These are phyloP conservation scores for Achroia grisella DNA, from an alignment of 1,140 invertebrate genomes.

Conservation along the genomic window DNA sequence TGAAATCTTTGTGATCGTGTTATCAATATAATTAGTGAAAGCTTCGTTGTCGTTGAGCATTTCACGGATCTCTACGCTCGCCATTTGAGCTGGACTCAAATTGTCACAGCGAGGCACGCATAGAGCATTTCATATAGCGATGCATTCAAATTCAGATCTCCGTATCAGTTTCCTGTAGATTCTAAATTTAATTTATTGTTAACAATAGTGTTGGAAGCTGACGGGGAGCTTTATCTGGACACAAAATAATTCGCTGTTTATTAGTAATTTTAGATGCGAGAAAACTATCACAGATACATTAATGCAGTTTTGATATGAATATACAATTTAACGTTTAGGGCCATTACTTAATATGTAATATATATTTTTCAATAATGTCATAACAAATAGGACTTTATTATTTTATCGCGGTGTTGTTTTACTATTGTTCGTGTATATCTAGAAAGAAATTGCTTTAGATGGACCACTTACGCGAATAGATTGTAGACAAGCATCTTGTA, in stretches of 20 bases:
- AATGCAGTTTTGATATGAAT: no score
- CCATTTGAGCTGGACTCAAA: slow-evolving; percentile 70
- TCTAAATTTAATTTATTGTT: slow-evolving; percentile 71
- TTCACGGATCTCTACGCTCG: slow-evolving; percentile 50
- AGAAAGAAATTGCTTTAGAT: background rate
- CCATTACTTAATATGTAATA: no score
- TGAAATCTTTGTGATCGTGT: slow-evolving; percentile 50
- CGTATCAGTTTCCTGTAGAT: slow-evolving; percentile 71
- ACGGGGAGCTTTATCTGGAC: slow-evolving; percentile 62
- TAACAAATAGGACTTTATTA: no score
- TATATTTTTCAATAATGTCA: no score
- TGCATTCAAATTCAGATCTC: slow-evolving; percentile 64
- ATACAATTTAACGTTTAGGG: no score
- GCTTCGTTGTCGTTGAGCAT: slow-evolving; percentile 37
- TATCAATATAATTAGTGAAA: slow-evolving; percentile 37
- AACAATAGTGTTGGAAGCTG: slow-evolving; percentile 63
- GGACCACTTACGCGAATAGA: no score
- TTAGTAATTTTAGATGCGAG: slow-evolving; percentile 6
- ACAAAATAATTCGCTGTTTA: slow-evolving; percentile 41
- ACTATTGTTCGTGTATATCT: background rate
- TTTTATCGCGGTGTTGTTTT: no score
- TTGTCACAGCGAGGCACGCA: slow-evolving; percentile 58
- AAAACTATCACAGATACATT: no score
- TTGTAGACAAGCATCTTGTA: slow-evolving; percentile 9
- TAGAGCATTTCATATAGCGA: slow-evolving; percentile 46